Base-by-base conservation (phyloP, 2,888 invertebrate genomes). In the Hyposoter didymator region DNA sequence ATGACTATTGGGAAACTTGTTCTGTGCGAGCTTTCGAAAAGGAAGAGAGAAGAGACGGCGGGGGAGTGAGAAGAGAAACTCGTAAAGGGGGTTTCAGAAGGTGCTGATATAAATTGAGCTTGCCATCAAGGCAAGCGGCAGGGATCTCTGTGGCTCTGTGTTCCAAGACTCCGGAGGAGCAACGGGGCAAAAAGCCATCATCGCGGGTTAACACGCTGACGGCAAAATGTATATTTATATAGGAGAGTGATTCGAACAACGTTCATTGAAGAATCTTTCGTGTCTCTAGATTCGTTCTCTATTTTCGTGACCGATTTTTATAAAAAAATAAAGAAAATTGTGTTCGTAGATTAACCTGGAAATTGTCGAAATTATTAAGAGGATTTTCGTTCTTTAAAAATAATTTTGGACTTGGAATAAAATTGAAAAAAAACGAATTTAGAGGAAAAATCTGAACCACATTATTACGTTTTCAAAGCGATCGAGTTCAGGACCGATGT, bases 101-200 rank as follows among this genome's bases (percentile, higher is more conserved):
- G 90, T 90, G 92, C 91, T 92, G 93, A 93, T 93, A 94, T 93
- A 94, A 93, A 93, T 93, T 93, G 93, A 92, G 92, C 92, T 91
- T 90, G 91, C 93, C 92, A 93, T 93, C 92, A 91, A 92, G 91
- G 91, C 91, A 93, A 93, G 92, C 92, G 93, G 90, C 90, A 88
- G 91, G 74, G 91, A 92, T 92, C 92, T 92, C 88, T 32, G 49
- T 55, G 80, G 72, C 73, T 89, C 89, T 87, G 28, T 35, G 59
- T 19, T 5, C 19, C 64, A 49, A 69, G 47, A 70, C 22, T 45
- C 49, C 49, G 59, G 17, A 45, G 69, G 19, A 73, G 81, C 39
- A 74, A 55, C 64, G 70, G 49, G 69, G 43, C 47, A 67, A 67
- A 81, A 81, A 64, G 80, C 80, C 80, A 81, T 81, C 73, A 81